Evolutionary conservation across 2,797 vertebrate species (phyloP).

Genomic region (Scleropages formosus): DNA sequence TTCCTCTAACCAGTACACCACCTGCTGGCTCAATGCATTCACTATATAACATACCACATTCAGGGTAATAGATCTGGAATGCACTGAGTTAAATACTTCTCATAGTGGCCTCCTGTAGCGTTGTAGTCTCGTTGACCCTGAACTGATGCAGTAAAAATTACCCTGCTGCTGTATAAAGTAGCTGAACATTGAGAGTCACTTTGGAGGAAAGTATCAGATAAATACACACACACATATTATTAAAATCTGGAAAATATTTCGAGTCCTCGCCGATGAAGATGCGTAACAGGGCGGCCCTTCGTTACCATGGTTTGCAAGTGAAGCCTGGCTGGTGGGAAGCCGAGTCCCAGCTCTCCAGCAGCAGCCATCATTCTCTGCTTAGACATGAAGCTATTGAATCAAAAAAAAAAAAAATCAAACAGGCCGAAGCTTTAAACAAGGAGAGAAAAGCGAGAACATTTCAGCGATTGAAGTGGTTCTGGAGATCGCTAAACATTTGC

Average conservation of each 20-base stretch:
- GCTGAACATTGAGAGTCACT: conserved; percentile 7
- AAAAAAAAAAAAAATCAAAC: background rate
- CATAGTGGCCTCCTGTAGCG: no score
- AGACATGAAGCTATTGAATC: background rate
- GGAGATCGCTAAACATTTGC: background rate
- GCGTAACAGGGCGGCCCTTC: conserved; percentile 7
- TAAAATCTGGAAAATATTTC: background rate
- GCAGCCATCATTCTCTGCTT: background rate
- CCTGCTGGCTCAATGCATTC: no score
- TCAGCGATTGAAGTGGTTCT: background rate
- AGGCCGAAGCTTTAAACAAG: no score
- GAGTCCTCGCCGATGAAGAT: conserved; percentile 11
- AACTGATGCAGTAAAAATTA: no score
- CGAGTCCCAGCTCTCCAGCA: no score
- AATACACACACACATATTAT: background rate
- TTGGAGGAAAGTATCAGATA: background rate
- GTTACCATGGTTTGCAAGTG: background rate
- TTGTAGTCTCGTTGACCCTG: no score
- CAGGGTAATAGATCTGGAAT: no score
- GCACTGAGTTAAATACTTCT: no score
- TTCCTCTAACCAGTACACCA: background rate
- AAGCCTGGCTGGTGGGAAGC: background rate
- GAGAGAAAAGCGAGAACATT: background rate
- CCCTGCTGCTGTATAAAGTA: background rate
- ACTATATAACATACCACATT: no score